Conservation (phyloP, 2,888 invertebrate species). For the Platycheirus albimanus region DNA sequence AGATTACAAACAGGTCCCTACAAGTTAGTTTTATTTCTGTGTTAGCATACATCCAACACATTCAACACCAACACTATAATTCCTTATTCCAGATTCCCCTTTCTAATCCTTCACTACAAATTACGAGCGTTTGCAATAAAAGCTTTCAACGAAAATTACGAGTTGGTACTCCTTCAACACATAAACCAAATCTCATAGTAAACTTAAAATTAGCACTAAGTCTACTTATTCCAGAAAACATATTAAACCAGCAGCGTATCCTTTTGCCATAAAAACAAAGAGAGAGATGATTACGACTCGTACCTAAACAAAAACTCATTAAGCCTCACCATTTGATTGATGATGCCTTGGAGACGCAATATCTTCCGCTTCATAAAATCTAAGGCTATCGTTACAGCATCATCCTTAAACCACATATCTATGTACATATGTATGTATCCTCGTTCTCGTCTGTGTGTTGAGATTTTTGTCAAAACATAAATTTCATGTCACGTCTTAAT, state of each 20-base stretch:
- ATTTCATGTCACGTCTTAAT: neutral
- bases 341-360: neutral
- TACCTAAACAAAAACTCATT: neutral
- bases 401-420: neutral
- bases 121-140: too few species aligned
- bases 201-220: neutral
- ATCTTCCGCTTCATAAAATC: neutral
- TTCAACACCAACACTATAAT: too few species aligned
- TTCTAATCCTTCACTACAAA: too few species aligned
- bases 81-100: too few species aligned
- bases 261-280: neutral
- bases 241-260: neutral
- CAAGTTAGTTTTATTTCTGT: too few species aligned
- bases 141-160: too few species aligned
- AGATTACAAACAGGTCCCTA: too few species aligned
- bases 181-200: neutral
- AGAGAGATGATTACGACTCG: neutral
- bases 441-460: too few species aligned
- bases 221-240: neutral
- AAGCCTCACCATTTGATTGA: neutral
- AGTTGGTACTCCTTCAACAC: too few species aligned
- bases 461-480: slow-evolving; percentile 3
- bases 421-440: too few species aligned
- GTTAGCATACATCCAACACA: too few species aligned
- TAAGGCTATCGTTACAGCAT: neutral